Evolutionary conservation across 1,140 invertebrate genomes (phyloP).

Genomic region (Cydia splendana): DNA sequence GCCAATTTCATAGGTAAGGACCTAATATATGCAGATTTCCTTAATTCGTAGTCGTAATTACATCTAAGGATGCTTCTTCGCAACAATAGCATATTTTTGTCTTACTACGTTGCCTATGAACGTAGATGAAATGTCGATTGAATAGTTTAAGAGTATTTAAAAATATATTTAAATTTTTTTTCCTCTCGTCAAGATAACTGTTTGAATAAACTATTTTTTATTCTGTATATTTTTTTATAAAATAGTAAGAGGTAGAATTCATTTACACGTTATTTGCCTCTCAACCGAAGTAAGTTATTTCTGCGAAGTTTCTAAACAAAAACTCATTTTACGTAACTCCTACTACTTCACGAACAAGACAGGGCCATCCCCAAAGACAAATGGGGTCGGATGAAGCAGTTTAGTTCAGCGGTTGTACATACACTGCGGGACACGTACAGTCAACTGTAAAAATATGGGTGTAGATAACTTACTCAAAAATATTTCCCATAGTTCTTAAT

Average conservation of each 20-base stretch:
- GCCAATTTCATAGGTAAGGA: too few relatives aligned
- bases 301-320: conserved; percentile 27
- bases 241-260: too few relatives aligned
- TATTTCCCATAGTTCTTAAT: too few relatives aligned
- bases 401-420: conserved; percentile 17
- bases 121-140: too few relatives aligned
- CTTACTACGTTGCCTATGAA: background rate
- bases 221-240: too few relatives aligned
- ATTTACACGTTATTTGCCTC: background rate
- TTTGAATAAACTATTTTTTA: too few relatives aligned
- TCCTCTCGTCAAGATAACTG: too few relatives aligned
- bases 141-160: background rate
- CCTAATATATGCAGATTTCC: background rate
- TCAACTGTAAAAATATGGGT: too few relatives aligned
- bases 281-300: conserved; percentile 7
- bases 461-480: too few relatives aligned
- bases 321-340: conserved; percentile 23
- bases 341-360: conserved; percentile 17
- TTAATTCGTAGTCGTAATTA: conserved; percentile 1
- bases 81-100: background rate
- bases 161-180: too few relatives aligned
- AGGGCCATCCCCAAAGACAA: conserved; percentile 18
- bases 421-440: conserved; percentile 16
- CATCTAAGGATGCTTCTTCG: background rate
- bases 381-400: conserved; percentile 13